Base-by-base conservation (phyloP, 2,888 invertebrate species). In the Microplitis deprimator region DNA sequence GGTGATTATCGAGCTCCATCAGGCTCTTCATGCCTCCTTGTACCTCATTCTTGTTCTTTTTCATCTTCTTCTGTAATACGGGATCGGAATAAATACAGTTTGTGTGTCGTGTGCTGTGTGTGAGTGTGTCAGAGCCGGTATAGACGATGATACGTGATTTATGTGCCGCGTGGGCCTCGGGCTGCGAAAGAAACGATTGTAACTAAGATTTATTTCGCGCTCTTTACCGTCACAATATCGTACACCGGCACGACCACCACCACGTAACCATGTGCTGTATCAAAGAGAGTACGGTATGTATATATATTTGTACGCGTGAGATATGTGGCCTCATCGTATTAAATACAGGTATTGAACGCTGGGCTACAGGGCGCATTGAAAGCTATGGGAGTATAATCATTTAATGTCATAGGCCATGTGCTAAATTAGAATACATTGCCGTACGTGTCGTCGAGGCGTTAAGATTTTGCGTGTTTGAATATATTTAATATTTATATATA, bases 401-500 rank as follows among this genome's bases (percentile, higher is more conserved):
- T 87, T 87, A 87, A 87, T 86, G 87, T 86, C 87, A 87, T 80
- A 82, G 81, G 83, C 82, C 85, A 84, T 84, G 85, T 87, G 86
- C 85, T 87, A 86, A 87, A 87, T 87, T 87, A 84, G 87, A 87
- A 87, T 86, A 86, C 85, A 87, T 87, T 86, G 86, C 86, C 80
- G 79, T 74, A 67, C 78, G 73, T 70, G 73, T 62, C 71, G 74
- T 75, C 65, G 65, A 71, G 62, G 73, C 67, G 75, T 64, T 73
- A 68, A 50, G 69, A 41, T 76, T 76, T 40, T 61, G 75, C 75
- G 77, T 74, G 70, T 79, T 73, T 65, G 20, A 68, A 61, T 60
- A 39, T 16, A 50, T 39, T 50, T 69, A 50, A 64, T 64, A 69
- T 69, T 40, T 72, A 75, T 71, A 41, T 10, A 29, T 29, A 29